These are phyloP conservation scores for Priocnemis perturbator DNA, from an alignment of 2,888 invertebrate species.

Conservation along the genomic window DNA sequence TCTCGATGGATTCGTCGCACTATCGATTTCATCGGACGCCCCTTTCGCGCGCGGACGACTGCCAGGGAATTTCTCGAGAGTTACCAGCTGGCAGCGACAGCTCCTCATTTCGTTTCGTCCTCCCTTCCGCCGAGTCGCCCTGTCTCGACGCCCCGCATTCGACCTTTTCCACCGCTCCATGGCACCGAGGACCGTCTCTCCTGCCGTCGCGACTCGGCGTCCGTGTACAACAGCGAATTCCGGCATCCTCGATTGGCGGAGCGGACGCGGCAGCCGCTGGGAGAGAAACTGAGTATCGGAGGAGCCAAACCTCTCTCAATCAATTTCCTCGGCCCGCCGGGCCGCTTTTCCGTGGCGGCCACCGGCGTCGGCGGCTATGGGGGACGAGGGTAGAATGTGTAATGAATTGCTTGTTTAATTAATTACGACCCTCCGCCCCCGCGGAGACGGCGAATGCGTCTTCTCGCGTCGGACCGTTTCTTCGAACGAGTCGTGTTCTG, in stretches of 20 bases:
- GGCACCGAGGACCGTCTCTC: conserved; percentile 31
- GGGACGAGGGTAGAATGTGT: conserved; percentile 75
- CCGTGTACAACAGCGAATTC: conserved; percentile 35
- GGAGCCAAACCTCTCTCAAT: conserved; percentile 67
- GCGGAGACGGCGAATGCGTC: neutral
- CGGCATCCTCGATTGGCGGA: conserved; percentile 19
- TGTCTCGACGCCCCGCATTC: neutral
- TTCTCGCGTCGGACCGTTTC: neutral
- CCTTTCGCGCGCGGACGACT: conserved; percentile 54
- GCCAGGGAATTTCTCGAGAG: conserved; percentile 69
- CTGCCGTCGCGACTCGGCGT: conserved; percentile 45
- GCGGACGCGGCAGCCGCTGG: neutral
- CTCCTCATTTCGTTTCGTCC: conserved; percentile 59
- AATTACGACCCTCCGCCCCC: conserved; percentile 77
- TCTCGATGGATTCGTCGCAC: conserved; percentile 40
- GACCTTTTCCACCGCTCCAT: neutral
- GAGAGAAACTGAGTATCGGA: neutral
- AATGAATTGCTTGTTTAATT: conserved; percentile 88
- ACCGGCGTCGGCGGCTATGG: conserved; percentile 59
- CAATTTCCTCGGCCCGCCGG: conserved; percentile 69
- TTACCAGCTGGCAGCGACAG: conserved; percentile 70
- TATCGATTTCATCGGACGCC: conserved; percentile 69
- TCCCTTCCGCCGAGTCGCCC: neutral
- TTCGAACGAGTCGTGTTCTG: conserved; percentile 12
- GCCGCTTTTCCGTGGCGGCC: conserved; percentile 66